Evolutionary conservation across 1,140 invertebrate genomes (phyloP), one percentile per base, ranked within the genome.

Genomic region (Hesperophylax magnus): DNA sequence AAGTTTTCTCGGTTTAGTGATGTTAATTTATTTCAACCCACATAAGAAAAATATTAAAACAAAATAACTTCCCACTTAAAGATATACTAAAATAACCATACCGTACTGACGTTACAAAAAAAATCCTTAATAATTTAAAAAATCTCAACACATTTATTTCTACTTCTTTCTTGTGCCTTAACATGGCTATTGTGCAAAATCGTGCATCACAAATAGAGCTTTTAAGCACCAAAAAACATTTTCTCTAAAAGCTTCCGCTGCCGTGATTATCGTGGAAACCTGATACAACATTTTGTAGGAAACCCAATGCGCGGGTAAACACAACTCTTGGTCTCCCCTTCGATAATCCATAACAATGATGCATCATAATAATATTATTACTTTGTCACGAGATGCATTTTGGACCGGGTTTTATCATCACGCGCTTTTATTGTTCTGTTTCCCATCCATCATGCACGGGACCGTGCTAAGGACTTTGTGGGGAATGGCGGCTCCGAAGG

Each of bases 371-470:
- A 24, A 24, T 27, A 54, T 56, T 58, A 75, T 71, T 71, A 71
- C 39, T 56, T 75, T 75, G 71, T 75, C 71, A 56, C 71, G 71
- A 56, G n/a, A n/a, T 75, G 71, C 71, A 75, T 54, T 27, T 56
- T 14, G 47, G 67, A 34, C 15, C 63, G 22, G 63, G n/a, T 75
- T 56, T 18, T 27, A 27, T 20, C 71, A 31, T 58, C 71, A 53
- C 39, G 54, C 53, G 53, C 71, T 24, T 56, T 56, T 56, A 75
- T 58, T 75, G 53, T 75, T 54, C 6, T 75, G 53, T 22, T 17
- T 75, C 71, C 14, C 65, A 72, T 79, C 61, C 78, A 79, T 79
- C 78, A 79, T 74, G 20, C 22, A 20, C 11, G 58, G 34, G 31
- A 14, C 17, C 31, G 39, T 47, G 39, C 39, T 39, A 4, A 1